A percentile compares a stretch with the other conserved stretches of the same genome.
phyloP scores from a whole-genome alignment of 2,888 invertebrate genomes.

The Trachelus tabidus region DNA sequence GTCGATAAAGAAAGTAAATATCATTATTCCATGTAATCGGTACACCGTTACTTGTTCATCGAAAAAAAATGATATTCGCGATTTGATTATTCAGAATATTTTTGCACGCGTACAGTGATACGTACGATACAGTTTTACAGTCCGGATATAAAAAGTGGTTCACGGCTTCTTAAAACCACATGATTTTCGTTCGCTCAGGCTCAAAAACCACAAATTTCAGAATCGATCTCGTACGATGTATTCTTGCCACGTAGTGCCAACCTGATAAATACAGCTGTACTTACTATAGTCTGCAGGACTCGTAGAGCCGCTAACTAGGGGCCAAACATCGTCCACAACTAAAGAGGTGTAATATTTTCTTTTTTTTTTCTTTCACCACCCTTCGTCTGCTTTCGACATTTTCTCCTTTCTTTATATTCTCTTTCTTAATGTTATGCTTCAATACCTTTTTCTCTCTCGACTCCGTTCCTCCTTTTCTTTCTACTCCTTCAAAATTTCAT shows the following conservation, averaged over 20 bases:
- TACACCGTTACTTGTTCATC: background rate
- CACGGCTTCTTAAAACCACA: background rate
- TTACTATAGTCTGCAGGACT: background rate
- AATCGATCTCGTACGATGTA: background rate
- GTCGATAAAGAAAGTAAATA: background rate
- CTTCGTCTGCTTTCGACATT: background rate
- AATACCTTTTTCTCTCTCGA: background rate
- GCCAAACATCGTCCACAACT: background rate
- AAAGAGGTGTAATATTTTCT: conserved; percentile 1
- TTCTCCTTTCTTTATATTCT: background rate
- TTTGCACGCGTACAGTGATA: background rate
- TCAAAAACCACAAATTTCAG: background rate
- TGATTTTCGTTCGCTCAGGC: background rate
- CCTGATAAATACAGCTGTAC: conserved; percentile 4
- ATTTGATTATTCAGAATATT: background rate
- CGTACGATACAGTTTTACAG: background rate
- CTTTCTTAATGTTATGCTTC: background rate
- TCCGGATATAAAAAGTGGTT: no score
- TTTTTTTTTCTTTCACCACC: background rate
- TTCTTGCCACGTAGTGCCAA: background rate
- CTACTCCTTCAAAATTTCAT: background rate
- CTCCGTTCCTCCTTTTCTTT: background rate
- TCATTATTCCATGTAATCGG: background rate
- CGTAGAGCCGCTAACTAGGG: background rate
- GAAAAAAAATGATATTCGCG: background rate